A percentile compares a stretch with the other conserved stretches of the same genome.
Conservation (phyloP, 2,888 invertebrate species). For the Pristionchus maxplancki region DNA sequence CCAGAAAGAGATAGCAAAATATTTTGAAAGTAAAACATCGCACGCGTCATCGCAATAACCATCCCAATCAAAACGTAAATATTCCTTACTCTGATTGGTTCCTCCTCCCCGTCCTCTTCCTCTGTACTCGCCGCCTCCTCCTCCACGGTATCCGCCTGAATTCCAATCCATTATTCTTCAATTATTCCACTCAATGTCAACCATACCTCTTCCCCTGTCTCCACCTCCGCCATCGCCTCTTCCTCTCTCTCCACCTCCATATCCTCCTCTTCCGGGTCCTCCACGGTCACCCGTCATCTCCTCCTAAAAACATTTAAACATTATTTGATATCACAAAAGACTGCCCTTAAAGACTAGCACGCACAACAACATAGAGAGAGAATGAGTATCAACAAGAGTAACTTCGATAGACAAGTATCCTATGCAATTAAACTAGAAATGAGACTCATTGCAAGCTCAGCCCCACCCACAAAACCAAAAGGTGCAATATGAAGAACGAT, state of each 20-base stretch:
- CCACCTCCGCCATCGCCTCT: conserved; percentile 11
- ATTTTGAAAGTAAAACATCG: background rate
- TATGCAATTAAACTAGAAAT: no score
- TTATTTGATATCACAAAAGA: background rate
- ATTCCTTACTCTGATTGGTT: background rate
- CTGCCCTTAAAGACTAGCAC: background rate
- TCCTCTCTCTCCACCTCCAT: background rate
- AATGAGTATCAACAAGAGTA: no score
- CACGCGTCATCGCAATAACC: background rate
- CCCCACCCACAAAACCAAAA: no score
- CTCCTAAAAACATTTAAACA: background rate
- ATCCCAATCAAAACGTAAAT: background rate
- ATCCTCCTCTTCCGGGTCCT: conserved; percentile 13
- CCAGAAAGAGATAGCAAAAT: background rate
- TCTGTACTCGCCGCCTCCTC: background rate
- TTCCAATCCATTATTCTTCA: background rate
- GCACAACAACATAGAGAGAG: no score
- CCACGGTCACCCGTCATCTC: conserved; percentile 39
- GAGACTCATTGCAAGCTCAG: no score
- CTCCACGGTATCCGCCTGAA: conserved; percentile 13
- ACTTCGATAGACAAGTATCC: no score
- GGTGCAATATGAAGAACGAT: no score
- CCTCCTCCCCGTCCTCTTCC: conserved; percentile 34
- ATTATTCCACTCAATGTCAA: background rate
- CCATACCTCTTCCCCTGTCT: background rate